Conservation (phyloP, 2,113 vertebrate genomes). For the Piaya cayana region DNA sequence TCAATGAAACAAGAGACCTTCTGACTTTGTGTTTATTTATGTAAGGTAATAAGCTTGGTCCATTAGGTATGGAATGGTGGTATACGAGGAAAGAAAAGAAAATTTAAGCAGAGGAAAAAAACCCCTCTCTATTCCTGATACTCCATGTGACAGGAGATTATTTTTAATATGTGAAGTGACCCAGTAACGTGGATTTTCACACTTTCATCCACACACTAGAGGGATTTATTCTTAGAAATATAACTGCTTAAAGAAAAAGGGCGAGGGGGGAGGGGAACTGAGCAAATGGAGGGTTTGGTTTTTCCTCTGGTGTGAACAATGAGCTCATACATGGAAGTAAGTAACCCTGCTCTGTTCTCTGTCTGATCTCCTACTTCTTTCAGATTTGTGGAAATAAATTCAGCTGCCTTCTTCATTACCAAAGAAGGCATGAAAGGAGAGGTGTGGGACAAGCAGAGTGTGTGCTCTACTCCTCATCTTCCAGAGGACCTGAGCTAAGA, state of each 20-base stretch:
- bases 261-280: not conserved
- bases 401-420: not conserved
- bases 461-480: not conserved
- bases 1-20: not conserved
- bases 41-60: not conserved
- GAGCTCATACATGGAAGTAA: not conserved
- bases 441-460: not conserved
- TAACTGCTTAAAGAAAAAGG: not conserved
- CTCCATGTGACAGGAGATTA: not conserved
- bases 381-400: not conserved
- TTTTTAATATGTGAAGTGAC: conserved; percentile 47
- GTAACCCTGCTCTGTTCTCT: not conserved
- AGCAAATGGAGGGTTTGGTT: not conserved
- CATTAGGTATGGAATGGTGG: not conserved
- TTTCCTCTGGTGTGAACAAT: not conserved
- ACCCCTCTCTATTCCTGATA: not conserved
- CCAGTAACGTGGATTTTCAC: conserved; percentile 45
- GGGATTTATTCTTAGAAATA: conserved; percentile 48
- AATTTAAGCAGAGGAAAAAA: not conserved
- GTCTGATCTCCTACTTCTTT: not conserved
- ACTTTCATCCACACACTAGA: not conserved
- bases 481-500: not conserved
- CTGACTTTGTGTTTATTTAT: not conserved
- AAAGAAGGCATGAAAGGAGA: not conserved
- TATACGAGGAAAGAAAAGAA: not conserved